These are phyloP conservation scores for Cynoglossus semilaevis DNA, from an alignment of 2,113 vertebrate species.

Conservation along the genomic window DNA sequence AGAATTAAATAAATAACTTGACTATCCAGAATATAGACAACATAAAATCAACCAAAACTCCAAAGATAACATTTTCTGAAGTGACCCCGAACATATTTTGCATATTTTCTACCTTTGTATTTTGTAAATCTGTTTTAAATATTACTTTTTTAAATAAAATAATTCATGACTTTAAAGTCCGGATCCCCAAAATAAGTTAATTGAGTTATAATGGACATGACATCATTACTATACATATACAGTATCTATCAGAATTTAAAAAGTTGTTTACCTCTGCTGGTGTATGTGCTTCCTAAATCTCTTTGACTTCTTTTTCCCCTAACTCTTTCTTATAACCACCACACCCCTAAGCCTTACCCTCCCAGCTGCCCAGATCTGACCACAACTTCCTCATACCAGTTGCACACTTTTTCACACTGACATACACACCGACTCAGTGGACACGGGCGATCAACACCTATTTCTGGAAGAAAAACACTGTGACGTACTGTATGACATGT, in stretches of 20 bases:
- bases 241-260: background rate
- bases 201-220: too few relatives aligned
- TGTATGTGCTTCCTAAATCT: background rate
- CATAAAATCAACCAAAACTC: too few relatives aligned
- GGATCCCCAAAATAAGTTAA: too few relatives aligned
- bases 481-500: background rate
- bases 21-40: too few relatives aligned
- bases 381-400: constrained; percentile 59
- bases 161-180: too few relatives aligned
- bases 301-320: background rate
- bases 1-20: too few relatives aligned
- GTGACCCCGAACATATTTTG: too few relatives aligned
- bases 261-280: constrained; percentile 38
- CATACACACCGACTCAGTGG: background rate
- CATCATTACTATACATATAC: too few relatives aligned
- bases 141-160: too few relatives aligned
- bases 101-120: too few relatives aligned
- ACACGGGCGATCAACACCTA: constrained; percentile 11
- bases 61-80: too few relatives aligned
- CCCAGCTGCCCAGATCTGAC: constrained; percentile 6
- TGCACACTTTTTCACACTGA: background rate
- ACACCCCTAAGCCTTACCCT: background rate
- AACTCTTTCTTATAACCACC: constrained; percentile 5
- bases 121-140: too few relatives aligned
- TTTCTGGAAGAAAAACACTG: constrained; percentile 1